Percentiles rank a stretch among this genome's conserved stretches.
Conservation (phyloP, 2,797 vertebrate species). For the Emydoidea blandingii region DNA sequence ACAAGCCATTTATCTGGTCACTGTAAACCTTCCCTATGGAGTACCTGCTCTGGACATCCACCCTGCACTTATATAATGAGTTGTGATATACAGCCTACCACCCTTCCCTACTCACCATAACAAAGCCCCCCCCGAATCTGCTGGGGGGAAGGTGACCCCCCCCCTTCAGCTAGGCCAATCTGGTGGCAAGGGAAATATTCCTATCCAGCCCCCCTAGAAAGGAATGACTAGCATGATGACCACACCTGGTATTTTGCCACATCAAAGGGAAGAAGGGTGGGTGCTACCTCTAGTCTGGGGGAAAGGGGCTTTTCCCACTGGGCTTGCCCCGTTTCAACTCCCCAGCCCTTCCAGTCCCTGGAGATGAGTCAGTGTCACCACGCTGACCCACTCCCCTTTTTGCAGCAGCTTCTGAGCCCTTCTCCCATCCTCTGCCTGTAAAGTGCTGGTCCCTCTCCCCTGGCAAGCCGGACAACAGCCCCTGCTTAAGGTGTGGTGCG, state of each 20-base stretch:
- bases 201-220: background rate
- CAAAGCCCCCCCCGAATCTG: too few species aligned
- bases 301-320: background rate
- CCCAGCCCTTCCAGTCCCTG: background rate
- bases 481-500: background rate
- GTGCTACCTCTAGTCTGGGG: background rate
- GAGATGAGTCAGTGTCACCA: background rate
- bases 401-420: background rate
- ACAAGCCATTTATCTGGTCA: background rate
- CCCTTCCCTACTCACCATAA: too few species aligned
- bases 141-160: background rate
- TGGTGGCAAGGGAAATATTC: background rate
- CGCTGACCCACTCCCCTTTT: background rate
- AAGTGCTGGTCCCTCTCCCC: background rate
- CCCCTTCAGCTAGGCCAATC: background rate
- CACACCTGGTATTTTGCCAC: background rate
- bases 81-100: too few species aligned
- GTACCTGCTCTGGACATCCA: too few species aligned
- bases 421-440: background rate
- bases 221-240: background rate
- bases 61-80: too few species aligned
- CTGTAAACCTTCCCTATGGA: background rate
- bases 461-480: background rate
- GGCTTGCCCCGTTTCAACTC: background rate
- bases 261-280: too few species aligned